Percentiles rank a stretch among this genome's conserved stretches.
phyloP scores from a whole-genome alignment of 2,113 vertebrate genomes.

The Australoheros scitulus region DNA sequence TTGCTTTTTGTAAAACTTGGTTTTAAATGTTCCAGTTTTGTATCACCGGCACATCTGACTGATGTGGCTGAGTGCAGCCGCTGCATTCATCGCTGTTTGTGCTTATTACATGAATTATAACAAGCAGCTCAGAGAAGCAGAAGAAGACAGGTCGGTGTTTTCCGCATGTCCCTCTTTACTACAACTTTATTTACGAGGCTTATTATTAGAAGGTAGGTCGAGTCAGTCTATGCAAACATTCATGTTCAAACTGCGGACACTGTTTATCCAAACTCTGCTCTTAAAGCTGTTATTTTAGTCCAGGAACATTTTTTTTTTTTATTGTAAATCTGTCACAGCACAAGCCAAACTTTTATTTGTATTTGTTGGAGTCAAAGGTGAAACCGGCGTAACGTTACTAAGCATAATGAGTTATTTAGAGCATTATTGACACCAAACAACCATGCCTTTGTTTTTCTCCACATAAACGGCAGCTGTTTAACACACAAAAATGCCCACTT shows the following conservation, averaged over 20 bases:
- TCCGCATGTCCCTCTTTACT: fast-evolving
- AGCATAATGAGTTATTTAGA: not conserved
- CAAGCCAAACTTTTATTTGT: not conserved
- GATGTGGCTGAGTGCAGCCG: not conserved
- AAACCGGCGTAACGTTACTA: not conserved
- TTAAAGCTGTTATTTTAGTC: not conserved
- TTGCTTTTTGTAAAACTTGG: not conserved
- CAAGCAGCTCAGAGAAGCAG: not conserved
- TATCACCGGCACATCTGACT: not conserved
- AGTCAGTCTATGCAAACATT: not conserved
- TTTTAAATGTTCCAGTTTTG: not conserved
- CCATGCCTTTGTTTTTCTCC: not conserved
- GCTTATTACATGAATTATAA: not conserved
- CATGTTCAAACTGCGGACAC: not conserved
- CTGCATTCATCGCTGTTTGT: not conserved
- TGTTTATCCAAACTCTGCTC: not conserved
- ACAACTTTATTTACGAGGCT: slow-evolving; percentile 18
- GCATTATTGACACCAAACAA: not conserved
- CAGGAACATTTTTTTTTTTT: not conserved
- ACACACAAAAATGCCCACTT: not conserved
- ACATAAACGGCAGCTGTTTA: not conserved
- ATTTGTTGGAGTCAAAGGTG: not conserved
- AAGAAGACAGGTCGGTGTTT: slow-evolving; percentile 12
- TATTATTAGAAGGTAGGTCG: slow-evolving; percentile 39
- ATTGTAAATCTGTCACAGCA: too few relatives aligned